A percentile compares a stretch with the other conserved stretches of the same genome.
Conservation (phyloP, 2,888 invertebrate genomes). For the Apamea monoglypha region DNA sequence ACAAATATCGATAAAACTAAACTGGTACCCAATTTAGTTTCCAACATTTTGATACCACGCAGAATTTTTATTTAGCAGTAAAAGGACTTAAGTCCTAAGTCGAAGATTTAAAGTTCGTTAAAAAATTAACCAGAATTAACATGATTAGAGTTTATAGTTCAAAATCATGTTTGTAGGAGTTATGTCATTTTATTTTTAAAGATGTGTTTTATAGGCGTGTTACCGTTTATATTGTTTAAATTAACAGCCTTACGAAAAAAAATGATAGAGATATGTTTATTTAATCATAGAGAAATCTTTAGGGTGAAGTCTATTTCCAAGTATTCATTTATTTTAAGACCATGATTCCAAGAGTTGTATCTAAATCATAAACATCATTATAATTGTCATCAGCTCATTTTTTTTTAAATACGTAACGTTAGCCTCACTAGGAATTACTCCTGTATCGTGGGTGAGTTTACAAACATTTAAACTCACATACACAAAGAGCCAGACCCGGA, state of each 20-base stretch:
- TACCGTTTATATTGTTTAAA: slow-evolving; percentile 44
- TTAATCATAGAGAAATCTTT: slow-evolving; percentile 49
- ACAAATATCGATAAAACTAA: slow-evolving; percentile 43
- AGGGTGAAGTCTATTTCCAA: slow-evolving; percentile 10
- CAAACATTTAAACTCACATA: no score
- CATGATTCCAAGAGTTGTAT: not conserved
- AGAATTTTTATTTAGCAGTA: not conserved
- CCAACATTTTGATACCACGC: slow-evolving; percentile 23
- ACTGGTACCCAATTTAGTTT: slow-evolving; percentile 40
- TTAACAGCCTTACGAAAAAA: slow-evolving; percentile 28
- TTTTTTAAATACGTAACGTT: no score
- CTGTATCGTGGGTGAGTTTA: no score
- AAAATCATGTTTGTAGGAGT: not conserved
- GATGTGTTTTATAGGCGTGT: slow-evolving; percentile 20
- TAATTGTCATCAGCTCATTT: no score
- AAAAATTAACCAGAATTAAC: not conserved
- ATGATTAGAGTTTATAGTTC: not conserved
- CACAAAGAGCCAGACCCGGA: no score
- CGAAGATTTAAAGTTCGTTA: not conserved
- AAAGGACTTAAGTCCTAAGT: not conserved
- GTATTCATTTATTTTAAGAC: not conserved
- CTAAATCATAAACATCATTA: no score
- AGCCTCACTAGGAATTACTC: no score
- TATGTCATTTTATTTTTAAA: slow-evolving; percentile 22
- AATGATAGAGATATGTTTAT: slow-evolving; percentile 34